These are phyloP conservation scores for Liodrosophila aerea DNA, from an alignment of 2,888 invertebrate species.

Conservation along the genomic window DNA sequence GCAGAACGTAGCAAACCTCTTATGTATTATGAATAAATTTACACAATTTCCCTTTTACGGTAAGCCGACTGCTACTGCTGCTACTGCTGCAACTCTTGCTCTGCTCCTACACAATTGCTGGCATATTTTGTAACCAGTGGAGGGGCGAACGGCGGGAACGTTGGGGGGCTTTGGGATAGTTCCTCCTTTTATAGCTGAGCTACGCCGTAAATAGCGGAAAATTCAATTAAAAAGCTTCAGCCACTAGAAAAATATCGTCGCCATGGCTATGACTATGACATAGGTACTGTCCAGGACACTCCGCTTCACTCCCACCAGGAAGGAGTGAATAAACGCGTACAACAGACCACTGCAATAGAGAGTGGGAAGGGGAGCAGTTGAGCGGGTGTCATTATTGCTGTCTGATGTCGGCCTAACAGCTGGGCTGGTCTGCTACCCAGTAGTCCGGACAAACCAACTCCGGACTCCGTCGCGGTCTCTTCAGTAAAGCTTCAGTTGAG, in stretches of 20 bases:
- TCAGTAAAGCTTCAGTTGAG: conserved; percentile 56
- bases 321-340: conserved; percentile 48
- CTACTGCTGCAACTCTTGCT: conserved; percentile 42
- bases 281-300: conserved; percentile 50
- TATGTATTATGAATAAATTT: conserved; percentile 63
- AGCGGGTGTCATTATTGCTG: conserved; percentile 53
- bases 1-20: conserved; percentile 35
- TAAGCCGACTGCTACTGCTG: no score
- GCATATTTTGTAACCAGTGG: conserved; percentile 36
- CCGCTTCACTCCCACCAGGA: not conserved
- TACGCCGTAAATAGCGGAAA: conserved; percentile 72
- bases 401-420: conserved; percentile 48
- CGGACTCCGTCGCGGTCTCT: conserved; percentile 11
- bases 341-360: not conserved
- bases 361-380: not conserved
- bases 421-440: conserved; percentile 12
- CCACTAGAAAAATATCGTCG: conserved; percentile 78
- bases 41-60: conserved; percentile 61
- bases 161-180: conserved; percentile 9
- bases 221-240: conserved; percentile 76
- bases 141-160: not conserved
- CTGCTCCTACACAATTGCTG: conserved; percentile 31
- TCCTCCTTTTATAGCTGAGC: conserved; percentile 34
- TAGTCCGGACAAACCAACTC: not conserved
- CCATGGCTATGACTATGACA: conserved; percentile 74